A percentile compares a stretch with the other conserved stretches of the same genome.
Evolutionary conservation across 2,113 vertebrate genomes (phyloP).

Genomic region (Amblyopsis rosae): DNA sequence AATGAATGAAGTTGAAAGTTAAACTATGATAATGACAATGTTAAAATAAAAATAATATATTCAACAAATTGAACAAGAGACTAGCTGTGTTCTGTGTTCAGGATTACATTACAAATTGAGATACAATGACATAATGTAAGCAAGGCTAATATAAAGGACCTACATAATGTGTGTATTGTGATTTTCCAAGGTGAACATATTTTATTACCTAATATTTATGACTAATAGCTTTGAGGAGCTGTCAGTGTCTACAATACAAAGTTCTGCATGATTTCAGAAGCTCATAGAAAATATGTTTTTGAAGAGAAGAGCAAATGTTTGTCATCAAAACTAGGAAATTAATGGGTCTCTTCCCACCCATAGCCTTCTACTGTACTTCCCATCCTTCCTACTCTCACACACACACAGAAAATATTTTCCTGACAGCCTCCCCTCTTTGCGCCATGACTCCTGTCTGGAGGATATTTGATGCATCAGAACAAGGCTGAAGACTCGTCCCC

Average conservation of each 20-base stretch:
- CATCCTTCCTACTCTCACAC: background rate
- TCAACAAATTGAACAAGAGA: constrained; percentile 59
- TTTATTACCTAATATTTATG: too few species aligned
- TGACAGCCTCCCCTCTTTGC: background rate
- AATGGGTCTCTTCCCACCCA: constrained; percentile 17
- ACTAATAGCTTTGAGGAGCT: constrained; percentile 13
- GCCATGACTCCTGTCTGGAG: background rate
- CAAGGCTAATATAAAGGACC: too few species aligned
- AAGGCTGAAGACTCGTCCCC: background rate
- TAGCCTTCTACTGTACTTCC: constrained; percentile 8
- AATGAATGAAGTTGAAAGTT: constrained; percentile 77
- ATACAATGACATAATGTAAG: background rate
- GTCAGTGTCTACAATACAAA: constrained; percentile 7
- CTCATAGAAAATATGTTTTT: constrained; percentile 18
- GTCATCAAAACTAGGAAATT: constrained; percentile 40
- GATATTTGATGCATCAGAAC: constrained; percentile 14
- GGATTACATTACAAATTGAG: background rate
- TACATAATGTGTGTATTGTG: too few species aligned
- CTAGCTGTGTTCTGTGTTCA: background rate
- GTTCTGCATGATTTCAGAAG: too few species aligned
- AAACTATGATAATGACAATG: constrained; percentile 75
- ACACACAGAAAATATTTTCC: background rate
- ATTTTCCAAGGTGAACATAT: too few species aligned
- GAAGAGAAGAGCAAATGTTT: constrained; percentile 28
- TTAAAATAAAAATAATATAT: constrained; percentile 83